Percentiles rank a stretch among this genome's conserved stretches.
These are phyloP conservation scores for Sceliomorpha sp. DNA, from an alignment of 2,888 invertebrate species.

Conservation along the genomic window DNA sequence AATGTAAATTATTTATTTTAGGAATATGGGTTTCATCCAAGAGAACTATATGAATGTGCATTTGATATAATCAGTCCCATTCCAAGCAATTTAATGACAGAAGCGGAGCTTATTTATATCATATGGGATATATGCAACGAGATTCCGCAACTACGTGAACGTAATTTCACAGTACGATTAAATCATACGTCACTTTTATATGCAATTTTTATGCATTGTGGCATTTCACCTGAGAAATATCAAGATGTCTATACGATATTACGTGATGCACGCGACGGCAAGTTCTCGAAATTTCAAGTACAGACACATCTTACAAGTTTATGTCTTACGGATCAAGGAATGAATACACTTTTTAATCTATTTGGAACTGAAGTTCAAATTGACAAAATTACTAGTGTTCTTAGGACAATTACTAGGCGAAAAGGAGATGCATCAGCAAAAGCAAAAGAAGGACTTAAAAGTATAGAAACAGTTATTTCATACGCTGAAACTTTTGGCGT, in stretches of 20 bases:
- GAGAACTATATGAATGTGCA: conserved; percentile 93
- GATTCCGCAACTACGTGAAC: conserved; percentile 84
- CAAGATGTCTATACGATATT: conserved; percentile 81
- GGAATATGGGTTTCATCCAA: conserved; percentile 89
- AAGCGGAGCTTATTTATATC: conserved; percentile 91
- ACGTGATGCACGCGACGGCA: conserved; percentile 83
- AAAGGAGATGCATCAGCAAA: conserved; percentile 85
- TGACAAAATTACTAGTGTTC: conserved; percentile 83
- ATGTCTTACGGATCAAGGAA: conserved; percentile 86
- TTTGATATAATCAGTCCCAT: conserved; percentile 94
- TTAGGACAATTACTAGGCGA: conserved; percentile 86
- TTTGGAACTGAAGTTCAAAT: conserved; percentile 86
- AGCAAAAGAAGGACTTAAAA: conserved; percentile 87
- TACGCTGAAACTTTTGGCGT: conserved; percentile 88
- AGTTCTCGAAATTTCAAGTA: conserved; percentile 86
- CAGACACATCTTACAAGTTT: conserved; percentile 86
- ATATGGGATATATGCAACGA: conserved; percentile 88
- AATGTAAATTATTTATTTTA: conserved; percentile 57
- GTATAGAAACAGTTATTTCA: conserved; percentile 87
- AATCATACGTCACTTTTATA: conserved; percentile 90
- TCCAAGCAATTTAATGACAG: conserved; percentile 87
- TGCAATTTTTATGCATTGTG: conserved; percentile 89
- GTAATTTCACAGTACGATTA: conserved; percentile 86
- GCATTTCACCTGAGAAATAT: conserved; percentile 87
- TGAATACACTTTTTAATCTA: conserved; percentile 84